A percentile compares a stretch with the other conserved stretches of the same genome.
These are phyloP conservation scores for Strigops habroptila DNA, from an alignment of 2,113 vertebrate species.

Conservation along the genomic window DNA sequence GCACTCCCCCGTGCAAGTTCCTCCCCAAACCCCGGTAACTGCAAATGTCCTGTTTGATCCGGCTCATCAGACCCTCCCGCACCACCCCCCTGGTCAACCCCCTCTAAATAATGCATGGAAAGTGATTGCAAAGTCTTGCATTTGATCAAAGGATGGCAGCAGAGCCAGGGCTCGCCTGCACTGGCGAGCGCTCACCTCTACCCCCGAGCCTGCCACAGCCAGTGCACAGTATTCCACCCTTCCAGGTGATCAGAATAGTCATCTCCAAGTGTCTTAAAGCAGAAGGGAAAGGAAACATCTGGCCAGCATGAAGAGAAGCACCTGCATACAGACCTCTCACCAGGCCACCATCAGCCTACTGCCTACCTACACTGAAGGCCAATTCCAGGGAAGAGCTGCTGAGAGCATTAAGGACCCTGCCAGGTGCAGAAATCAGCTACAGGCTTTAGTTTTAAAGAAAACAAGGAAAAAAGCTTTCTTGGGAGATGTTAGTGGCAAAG, in stretches of 20 bases:
- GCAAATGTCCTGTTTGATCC: conserved; percentile 16
- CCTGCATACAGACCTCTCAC: neutral
- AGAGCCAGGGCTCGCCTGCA: neutral
- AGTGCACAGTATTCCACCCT: conserved; percentile 19
- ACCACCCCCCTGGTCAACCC: conserved; percentile 19
- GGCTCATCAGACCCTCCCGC: neutral
- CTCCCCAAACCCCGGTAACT: conserved; percentile 18
- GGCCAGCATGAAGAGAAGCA: neutral
- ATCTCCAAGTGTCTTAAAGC: neutral
- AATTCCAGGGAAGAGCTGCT: neutral
- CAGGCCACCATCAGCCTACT: neutral
- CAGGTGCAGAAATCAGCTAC: conserved; percentile 20
- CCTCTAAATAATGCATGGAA: neutral
- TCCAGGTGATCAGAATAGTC: neutral
- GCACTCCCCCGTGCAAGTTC: conserved; percentile 17
- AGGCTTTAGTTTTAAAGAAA: neutral
- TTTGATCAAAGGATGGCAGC: neutral
- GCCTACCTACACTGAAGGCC: neutral
- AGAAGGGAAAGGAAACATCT: neutral
- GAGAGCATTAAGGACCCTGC: neutral
- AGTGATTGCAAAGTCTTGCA: neutral
- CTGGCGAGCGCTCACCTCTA: neutral
- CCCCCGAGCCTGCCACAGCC: conserved; percentile 13
- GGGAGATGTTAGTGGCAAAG: conserved; percentile 50
- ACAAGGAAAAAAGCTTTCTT: neutral